Percentiles rank a stretch among this genome's conserved stretches.
phyloP scores from a whole-genome alignment of 2,113 vertebrate species.

The Engraulis encrasicolus region DNA sequence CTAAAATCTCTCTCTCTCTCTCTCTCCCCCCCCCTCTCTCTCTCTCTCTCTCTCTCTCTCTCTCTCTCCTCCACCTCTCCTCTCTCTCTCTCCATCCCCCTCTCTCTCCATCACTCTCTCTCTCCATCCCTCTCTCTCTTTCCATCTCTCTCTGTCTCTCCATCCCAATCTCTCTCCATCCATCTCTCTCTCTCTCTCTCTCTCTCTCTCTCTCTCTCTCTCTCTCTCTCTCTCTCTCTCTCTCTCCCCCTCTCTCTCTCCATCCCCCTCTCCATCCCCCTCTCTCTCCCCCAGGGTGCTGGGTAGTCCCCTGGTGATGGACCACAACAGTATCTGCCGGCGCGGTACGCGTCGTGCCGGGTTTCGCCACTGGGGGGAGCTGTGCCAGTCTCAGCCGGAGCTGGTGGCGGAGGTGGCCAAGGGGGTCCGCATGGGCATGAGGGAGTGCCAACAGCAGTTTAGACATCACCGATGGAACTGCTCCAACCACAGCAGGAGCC shows the following conservation, averaged over 20 bases:
- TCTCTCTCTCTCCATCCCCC: no score
- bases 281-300: conserved; percentile 71
- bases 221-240: no score
- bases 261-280: not conserved
- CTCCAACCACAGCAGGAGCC: conserved; percentile 86
- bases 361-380: conserved; percentile 78
- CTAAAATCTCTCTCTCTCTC: no score
- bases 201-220: no score
- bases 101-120: no score
- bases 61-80: no score
- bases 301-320: conserved; percentile 87
- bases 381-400: conserved; percentile 87
- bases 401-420: conserved; percentile 84
- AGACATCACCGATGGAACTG: conserved; percentile 87
- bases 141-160: no score
- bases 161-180: not conserved
- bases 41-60: no score
- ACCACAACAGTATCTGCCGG: conserved; percentile 88
- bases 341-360: conserved; percentile 82
- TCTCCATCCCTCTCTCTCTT: no score
- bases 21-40: no score
- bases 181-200: not conserved
- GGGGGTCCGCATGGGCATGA: conserved; percentile 82
- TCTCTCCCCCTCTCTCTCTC: not conserved
- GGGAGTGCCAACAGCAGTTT: conserved; percentile 89